Conservation (phyloP, 2,888 invertebrate genomes). For the Tipula vernalis region DNA sequence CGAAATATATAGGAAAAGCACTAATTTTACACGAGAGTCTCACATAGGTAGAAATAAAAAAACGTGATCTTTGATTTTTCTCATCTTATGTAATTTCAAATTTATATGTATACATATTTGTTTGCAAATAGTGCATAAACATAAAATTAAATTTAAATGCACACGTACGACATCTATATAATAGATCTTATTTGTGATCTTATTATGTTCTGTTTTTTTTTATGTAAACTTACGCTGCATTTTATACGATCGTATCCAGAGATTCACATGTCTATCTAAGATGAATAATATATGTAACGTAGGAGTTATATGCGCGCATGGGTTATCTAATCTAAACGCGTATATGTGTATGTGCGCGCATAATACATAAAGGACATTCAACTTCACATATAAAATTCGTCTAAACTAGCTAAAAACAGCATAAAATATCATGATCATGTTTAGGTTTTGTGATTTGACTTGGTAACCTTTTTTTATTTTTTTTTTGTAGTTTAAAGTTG, state of each 20-base stretch:
- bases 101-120: background rate
- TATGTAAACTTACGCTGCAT: background rate
- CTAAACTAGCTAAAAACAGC: background rate
- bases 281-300: background rate
- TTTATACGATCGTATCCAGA: background rate
- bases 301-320: background rate
- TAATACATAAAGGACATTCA: background rate
- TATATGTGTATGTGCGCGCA: background rate
- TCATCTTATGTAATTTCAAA: background rate
- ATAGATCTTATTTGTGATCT: background rate
- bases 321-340: background rate
- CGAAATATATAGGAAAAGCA: background rate
- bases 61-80: background rate
- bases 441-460: conserved; percentile 7
- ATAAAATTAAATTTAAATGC: background rate
- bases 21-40: background rate
- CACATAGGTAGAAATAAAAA: background rate
- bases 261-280: background rate
- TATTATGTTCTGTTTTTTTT: background rate
- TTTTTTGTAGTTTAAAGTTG: background rate
- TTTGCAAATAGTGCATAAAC: background rate
- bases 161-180: background rate
- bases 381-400: background rate
- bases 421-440: conserved; percentile 5
- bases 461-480: conserved; percentile 9